phyloP scores from a whole-genome alignment of 35 echinoderm and acorn worm species.

The Ophiothrix spiculata region DNA sequence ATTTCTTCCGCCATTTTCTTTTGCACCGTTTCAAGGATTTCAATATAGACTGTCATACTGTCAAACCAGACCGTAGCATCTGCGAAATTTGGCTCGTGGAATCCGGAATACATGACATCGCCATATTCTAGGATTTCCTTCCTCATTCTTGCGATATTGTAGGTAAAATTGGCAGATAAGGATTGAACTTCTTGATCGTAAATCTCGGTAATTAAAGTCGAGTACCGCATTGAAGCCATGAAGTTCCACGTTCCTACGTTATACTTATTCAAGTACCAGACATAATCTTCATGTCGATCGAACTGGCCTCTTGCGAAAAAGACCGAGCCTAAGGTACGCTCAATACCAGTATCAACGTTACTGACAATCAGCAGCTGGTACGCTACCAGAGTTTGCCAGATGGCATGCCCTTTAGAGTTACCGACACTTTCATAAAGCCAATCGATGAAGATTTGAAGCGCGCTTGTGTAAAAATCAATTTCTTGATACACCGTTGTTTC shows the following conservation, averaged over 20 bases:
- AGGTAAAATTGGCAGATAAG: conserved; percentile 22
- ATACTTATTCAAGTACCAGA: conserved; percentile 74
- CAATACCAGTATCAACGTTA: conserved; percentile 70
- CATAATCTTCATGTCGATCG: conserved; percentile 65
- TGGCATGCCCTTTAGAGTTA: conserved; percentile 60
- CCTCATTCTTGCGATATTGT: conserved; percentile 52
- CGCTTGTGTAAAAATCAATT: conserved; percentile 67
- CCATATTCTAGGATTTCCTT: conserved; percentile 37
- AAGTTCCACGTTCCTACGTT: conserved; percentile 66
- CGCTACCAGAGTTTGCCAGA: conserved; percentile 63
- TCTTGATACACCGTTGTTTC: conserved; percentile 62
- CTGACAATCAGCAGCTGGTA: conserved; percentile 79
- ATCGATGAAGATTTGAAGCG: conserved; percentile 66
- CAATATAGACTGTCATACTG: conserved; percentile 71
- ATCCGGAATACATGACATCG: background rate
- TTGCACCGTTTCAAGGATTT: conserved; percentile 64
- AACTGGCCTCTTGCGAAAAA: conserved; percentile 57
- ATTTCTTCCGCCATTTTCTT: conserved; percentile 65
- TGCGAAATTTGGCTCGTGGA: conserved; percentile 33
- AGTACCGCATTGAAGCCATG: conserved; percentile 63
- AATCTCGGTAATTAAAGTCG: conserved; percentile 38
- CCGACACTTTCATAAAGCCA: conserved; percentile 76
- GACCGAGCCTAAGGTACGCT: conserved; percentile 61
- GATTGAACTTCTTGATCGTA: conserved; percentile 32
- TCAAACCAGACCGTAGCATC: conserved; percentile 67